Conservation (phyloP, 2,113 vertebrate species). For the Archilochus colubris region DNA sequence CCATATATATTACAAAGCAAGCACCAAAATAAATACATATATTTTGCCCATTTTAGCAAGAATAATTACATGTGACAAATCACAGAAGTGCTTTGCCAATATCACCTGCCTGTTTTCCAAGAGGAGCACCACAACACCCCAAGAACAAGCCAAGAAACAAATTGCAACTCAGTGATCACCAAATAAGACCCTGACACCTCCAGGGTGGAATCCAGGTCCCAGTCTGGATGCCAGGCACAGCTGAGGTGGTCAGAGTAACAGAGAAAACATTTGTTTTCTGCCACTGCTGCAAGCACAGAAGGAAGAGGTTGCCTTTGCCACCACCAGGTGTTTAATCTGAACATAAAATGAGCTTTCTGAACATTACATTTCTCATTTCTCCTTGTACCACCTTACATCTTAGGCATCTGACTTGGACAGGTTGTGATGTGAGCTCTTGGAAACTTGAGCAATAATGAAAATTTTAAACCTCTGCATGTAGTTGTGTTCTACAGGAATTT, state of each 20-base stretch:
- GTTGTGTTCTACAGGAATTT: neutral
- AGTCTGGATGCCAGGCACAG: neutral
- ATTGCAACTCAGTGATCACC: accelerated
- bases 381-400: neutral
- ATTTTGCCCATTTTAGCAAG: neutral
- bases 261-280: neutral
- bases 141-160: neutral
- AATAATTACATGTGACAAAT: neutral
- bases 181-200: neutral
- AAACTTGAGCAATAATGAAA: neutral
- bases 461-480: neutral
- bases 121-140: neutral
- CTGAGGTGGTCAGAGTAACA: neutral
- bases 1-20: neutral
- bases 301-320: neutral
- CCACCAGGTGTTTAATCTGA: neutral
- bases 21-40: neutral
- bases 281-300: neutral
- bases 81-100: neutral
- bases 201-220: neutral
- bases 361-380: neutral
- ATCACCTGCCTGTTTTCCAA: neutral
- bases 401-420: neutral
- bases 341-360: neutral
- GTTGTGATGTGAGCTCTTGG: neutral